Percentiles rank a stretch among this genome's conserved stretches.
Evolutionary conservation across 2,113 vertebrate genomes (phyloP).

Genomic region (Gopherus flavomarginatus): DNA sequence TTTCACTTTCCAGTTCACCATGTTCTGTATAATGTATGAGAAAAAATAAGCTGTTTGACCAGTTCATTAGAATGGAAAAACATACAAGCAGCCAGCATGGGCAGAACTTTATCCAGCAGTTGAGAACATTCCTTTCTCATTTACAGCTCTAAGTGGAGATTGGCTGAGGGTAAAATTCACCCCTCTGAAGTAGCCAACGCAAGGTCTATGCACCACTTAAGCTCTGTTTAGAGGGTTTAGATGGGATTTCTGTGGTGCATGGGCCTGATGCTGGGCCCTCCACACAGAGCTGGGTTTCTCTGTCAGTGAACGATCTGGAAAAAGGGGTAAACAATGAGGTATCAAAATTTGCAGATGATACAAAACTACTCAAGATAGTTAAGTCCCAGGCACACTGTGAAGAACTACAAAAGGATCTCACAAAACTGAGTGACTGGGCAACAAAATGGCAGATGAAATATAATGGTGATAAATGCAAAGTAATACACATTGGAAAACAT

Average conservation of each 20-base stretch:
- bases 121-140: not conserved
- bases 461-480: no score
- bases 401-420: no score
- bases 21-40: not conserved
- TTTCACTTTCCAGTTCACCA: not conserved
- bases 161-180: not conserved
- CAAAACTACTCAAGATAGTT: no score
- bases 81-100: not conserved
- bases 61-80: not conserved
- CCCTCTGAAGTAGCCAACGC: not conserved
- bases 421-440: no score
- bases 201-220: not conserved
- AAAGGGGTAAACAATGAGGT: no score
- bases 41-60: not conserved
- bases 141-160: not conserved
- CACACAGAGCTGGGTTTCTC: not conserved
- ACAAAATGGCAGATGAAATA: no score
- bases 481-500: no score
- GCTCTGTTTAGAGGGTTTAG: not conserved
- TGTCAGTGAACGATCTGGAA: no score
- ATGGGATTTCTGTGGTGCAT: rapidly evolving
- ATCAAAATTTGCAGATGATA: no score
- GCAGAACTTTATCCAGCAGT: not conserved
- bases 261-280: not conserved
- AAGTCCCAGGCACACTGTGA: no score